phyloP scores from a whole-genome alignment of 2,113 vertebrate genomes.

The Glaucidium brasilianum region DNA sequence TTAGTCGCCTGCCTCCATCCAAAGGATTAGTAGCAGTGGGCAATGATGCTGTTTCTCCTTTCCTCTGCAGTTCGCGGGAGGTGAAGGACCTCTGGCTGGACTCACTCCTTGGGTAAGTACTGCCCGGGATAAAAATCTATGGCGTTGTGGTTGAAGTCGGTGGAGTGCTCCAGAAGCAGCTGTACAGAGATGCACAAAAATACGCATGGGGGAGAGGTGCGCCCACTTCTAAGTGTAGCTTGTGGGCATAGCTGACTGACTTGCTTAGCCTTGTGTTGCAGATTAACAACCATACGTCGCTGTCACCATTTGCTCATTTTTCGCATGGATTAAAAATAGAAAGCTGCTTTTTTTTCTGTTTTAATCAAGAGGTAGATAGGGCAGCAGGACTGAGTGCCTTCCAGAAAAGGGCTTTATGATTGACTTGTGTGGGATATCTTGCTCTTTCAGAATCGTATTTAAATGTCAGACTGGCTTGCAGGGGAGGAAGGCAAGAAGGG shows the following conservation, averaged over 20 bases:
- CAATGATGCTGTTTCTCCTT: conserved; percentile 72
- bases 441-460: not conserved
- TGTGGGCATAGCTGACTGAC: not conserved
- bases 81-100: conserved; percentile 83
- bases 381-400: not conserved
- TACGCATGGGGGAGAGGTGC: not conserved
- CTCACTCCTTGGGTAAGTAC: conserved; percentile 81
- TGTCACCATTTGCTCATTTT: not conserved
- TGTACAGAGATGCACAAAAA: not conserved
- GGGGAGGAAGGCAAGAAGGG: not conserved
- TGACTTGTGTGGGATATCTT: not conserved
- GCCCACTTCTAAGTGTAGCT: not conserved
- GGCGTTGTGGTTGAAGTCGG: rapidly evolving
- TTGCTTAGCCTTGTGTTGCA: not conserved
- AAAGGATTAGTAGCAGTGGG: conserved; percentile 68
- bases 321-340: not conserved
- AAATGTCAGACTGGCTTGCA: not conserved
- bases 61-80: conserved; percentile 70
- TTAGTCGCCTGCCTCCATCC: conserved; percentile 45
- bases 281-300: not conserved
- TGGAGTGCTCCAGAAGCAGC: not conserved
- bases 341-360: not conserved
- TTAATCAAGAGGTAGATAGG: not conserved
- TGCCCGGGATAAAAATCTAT: not conserved
- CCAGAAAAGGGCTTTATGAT: not conserved